Conservation (phyloP, 1,140 invertebrate species). For the Cotesia chilonis region DNA sequence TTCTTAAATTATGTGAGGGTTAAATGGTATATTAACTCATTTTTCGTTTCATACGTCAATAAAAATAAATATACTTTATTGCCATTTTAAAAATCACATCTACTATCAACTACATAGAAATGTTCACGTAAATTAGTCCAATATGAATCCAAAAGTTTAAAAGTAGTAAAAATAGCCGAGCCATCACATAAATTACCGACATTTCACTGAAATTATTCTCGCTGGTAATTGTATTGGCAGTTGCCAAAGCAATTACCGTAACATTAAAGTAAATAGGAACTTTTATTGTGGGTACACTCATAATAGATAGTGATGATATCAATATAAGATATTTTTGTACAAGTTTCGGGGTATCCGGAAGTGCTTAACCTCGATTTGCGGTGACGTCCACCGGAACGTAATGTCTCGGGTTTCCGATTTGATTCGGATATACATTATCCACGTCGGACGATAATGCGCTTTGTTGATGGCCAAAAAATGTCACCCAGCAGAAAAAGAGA, state of each 20-base stretch:
- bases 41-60: background rate
- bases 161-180: background rate
- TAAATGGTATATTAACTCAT: conserved; percentile 8
- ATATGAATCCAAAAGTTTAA: too few species aligned
- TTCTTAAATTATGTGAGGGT: background rate
- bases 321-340: too few species aligned
- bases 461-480: background rate
- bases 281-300: conserved; percentile 44
- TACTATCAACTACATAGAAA: too few species aligned
- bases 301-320: conserved; percentile 21
- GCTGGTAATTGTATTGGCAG: conserved; percentile 36
- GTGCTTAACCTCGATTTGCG: conserved; percentile 56
- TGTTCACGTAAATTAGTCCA: too few species aligned
- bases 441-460: background rate
- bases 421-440: conserved; percentile 53
- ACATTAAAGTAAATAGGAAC: conserved; percentile 20
- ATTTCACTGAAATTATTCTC: conserved; percentile 31
- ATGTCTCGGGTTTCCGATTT: conserved; percentile 49
- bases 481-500: conserved; percentile 12
- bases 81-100: too few species aligned
- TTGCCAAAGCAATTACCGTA: conserved; percentile 18
- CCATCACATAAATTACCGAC: background rate
- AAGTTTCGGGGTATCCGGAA: conserved; percentile 44
- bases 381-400: conserved; percentile 42
- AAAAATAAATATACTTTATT: background rate